Conservation (phyloP, 2,113 vertebrate species). For the Epinephelus cyanopodus region DNA sequence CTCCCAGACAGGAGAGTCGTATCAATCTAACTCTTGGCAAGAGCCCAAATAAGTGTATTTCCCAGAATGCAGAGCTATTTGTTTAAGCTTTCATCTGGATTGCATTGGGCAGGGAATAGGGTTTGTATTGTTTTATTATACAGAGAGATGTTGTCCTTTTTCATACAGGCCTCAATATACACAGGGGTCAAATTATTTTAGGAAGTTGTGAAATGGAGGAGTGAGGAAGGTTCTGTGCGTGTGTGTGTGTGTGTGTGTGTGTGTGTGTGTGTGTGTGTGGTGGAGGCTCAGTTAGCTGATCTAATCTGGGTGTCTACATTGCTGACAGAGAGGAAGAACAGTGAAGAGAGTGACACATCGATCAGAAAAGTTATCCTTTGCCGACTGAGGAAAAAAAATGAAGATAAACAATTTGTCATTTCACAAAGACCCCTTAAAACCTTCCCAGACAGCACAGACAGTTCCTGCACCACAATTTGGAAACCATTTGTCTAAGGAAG, state of each 20-base stretch:
- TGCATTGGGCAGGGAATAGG: background rate
- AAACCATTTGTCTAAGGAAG: slow-evolving; percentile 12
- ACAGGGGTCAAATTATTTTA: slow-evolving; percentile 17
- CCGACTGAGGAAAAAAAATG: background rate
- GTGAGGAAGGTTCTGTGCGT: background rate
- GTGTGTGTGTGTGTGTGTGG: slow-evolving; percentile 1
- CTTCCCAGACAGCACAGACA: background rate
- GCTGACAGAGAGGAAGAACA: slow-evolving; percentile 7
- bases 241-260: background rate
- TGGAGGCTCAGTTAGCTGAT: background rate
- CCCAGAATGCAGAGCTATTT: background rate
- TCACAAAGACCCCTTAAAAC: background rate
- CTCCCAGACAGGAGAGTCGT: no score
- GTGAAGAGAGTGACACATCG: slow-evolving; percentile 1
- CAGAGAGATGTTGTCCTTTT: background rate
- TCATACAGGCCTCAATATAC: background rate
- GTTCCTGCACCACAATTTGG: slow-evolving; percentile 7
- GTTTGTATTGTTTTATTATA: background rate
- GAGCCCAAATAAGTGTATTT: background rate
- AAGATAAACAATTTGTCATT: slow-evolving; percentile 11
- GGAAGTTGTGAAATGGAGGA: slow-evolving; percentile 9
- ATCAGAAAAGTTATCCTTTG: slow-evolving; percentile 29
- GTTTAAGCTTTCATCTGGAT: background rate
- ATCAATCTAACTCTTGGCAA: background rate
- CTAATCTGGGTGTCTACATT: slow-evolving; percentile 18